Evolutionary conservation across 1,140 invertebrate genomes (phyloP).

Genomic region (Caenorhabditis elegans): WBcel235 BX284606.5:5562001-5562500

Average conservation of each 20-base stretch:
- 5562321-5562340: not conserved
- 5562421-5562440: not conserved
- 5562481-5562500: not conserved
- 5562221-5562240: slow-evolving; percentile 6
- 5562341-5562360: not conserved
- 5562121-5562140: not conserved
- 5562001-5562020: no score
- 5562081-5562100: not conserved
- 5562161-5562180: not conserved
- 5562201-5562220: not conserved
- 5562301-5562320: slow-evolving; percentile 10
- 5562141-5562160: not conserved
- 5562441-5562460: not conserved
- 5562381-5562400: no score
- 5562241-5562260: not conserved
- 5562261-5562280: not conserved
- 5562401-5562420: no score
- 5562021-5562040: no score
- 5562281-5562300: not conserved
- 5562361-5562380: no score
- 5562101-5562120: not conserved
- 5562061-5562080: not conserved
- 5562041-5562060: no score
- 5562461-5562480: not conserved
- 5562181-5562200: not conserved